These are phyloP conservation scores for Danio kyathit DNA, from an alignment of 2,797 vertebrate genomes.

Conservation along the genomic window DNA sequence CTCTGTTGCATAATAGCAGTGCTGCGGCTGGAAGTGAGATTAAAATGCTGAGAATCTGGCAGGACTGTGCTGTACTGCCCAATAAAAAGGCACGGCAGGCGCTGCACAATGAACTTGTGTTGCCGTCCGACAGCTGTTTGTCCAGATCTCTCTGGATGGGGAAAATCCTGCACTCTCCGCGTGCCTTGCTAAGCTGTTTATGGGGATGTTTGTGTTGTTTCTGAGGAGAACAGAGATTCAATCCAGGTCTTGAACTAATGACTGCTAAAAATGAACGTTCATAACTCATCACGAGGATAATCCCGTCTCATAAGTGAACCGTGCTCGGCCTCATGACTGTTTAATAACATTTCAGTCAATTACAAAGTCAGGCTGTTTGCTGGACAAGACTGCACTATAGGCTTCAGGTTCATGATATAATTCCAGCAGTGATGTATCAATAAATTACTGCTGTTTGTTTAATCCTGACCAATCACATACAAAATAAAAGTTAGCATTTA, in stretches of 20 bases:
- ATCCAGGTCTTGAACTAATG: background rate
- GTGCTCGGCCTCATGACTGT: background rate
- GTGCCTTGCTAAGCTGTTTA: conserved; percentile 48
- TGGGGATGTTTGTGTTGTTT: conserved; percentile 14
- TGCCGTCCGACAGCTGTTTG: conserved; percentile 7
- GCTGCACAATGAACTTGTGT: conserved; percentile 6
- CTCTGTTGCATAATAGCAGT: conserved; percentile 37
- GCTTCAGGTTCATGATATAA: no score
- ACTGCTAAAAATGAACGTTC: background rate
- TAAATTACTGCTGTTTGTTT: no score
- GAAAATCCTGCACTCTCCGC: conserved; percentile 44
- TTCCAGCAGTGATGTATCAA: no score
- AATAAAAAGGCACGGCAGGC: conserved; percentile 6
- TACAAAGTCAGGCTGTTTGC: no score
- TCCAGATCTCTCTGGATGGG: conserved; percentile 20
- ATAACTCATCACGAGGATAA: conserved; percentile 15
- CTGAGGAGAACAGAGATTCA: conserved; percentile 17
- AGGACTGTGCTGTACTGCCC: conserved; percentile 17
- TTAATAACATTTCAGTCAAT: no score
- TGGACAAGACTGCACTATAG: no score
- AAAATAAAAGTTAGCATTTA: no score
- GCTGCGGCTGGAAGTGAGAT: conserved; percentile 38
- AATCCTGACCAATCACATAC: no score
- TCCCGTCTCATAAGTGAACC: background rate
- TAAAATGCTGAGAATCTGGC: conserved; percentile 12